Evolutionary conservation across 2,888 invertebrate genomes (phyloP).

Genomic region (Pycnomerus fuliginosus): DNA sequence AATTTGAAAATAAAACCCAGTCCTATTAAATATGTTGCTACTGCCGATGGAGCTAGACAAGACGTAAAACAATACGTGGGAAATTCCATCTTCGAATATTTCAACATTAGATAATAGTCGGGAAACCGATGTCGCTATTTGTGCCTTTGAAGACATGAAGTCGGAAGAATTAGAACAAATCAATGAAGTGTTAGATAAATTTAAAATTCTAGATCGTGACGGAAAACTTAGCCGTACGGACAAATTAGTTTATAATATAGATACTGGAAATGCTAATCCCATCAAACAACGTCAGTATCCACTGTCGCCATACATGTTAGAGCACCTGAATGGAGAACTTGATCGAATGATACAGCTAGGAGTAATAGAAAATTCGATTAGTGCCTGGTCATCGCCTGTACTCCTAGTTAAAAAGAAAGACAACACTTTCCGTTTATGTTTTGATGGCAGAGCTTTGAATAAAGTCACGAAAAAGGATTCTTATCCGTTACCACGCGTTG

Average conservation of each 20-base stretch:
- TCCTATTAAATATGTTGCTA: no score
- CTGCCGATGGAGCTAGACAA: no score
- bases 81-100: no score
- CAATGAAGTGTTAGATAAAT: neutral
- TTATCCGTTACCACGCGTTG: conserved; percentile 1
- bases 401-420: conserved; percentile 4
- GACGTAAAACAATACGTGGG: no score
- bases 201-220: neutral
- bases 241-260: neutral
- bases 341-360: neutral
- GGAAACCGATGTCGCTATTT: no score
- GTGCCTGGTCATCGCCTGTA: conserved; percentile 10
- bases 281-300: neutral
- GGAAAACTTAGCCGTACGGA: neutral
- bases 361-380: conserved; percentile 3
- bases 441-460: conserved; percentile 1
- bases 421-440: neutral
- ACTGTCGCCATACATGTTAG: neutral
- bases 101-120: no score
- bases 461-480: conserved; percentile 2
- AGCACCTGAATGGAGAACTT: neutral
- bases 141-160: no score
- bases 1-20: no score
- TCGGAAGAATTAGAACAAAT: no score
- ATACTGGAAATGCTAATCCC: conserved; percentile 1